A percentile compares a stretch with the other conserved stretches of the same genome.
These are phyloP conservation scores for Ophthalmolycus amberensis DNA, from an alignment of 2,113 vertebrate species.

Conservation along the genomic window DNA sequence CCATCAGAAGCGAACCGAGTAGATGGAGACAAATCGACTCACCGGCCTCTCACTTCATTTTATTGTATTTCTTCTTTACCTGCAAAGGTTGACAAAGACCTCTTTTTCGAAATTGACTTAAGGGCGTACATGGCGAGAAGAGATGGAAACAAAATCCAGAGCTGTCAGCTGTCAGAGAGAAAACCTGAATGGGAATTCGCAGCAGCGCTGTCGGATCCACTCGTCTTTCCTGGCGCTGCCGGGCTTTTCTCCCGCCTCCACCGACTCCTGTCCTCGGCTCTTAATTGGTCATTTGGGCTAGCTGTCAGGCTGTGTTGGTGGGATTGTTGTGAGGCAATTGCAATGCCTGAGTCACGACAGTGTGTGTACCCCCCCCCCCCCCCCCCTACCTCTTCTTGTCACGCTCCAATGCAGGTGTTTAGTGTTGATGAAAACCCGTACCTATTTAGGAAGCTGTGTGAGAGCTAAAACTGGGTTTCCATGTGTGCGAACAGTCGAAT, in stretches of 20 bases:
- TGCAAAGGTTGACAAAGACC: slow-evolving; percentile 12
- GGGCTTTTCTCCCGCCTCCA: slow-evolving; percentile 53
- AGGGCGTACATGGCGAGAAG: slow-evolving; percentile 19
- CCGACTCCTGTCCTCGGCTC: slow-evolving; percentile 55
- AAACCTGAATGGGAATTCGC: slow-evolving; percentile 54
- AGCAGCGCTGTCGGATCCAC: slow-evolving; percentile 47
- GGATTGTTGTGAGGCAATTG: slow-evolving; percentile 63
- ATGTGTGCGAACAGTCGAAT: background rate
- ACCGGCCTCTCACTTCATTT: background rate
- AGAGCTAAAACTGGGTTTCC: slow-evolving; percentile 10
- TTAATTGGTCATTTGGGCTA: slow-evolving; percentile 79
- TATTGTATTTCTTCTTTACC: slow-evolving; percentile 1
- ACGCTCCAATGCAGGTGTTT: slow-evolving; percentile 42
- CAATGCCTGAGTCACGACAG: slow-evolving; percentile 64
- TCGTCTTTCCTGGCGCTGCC: slow-evolving; percentile 34
- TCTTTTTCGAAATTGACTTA: slow-evolving; percentile 43
- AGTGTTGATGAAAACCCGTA: slow-evolving; percentile 43
- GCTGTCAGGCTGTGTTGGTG: slow-evolving; percentile 66
- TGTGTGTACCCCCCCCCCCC: background rate
- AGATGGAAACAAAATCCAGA: slow-evolving; percentile 47
- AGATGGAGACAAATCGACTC: slow-evolving; percentile 14
- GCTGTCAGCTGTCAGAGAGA: slow-evolving; percentile 62
- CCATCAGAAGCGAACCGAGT: slow-evolving; percentile 3
- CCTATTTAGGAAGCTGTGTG: slow-evolving; percentile 6
- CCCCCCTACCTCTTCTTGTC: slow-evolving; percentile 35